Percentiles rank a stretch among this genome's conserved stretches.
Evolutionary conservation across 2,888 invertebrate species (phyloP).

Genomic region (Calameuta pallipes): DNA sequence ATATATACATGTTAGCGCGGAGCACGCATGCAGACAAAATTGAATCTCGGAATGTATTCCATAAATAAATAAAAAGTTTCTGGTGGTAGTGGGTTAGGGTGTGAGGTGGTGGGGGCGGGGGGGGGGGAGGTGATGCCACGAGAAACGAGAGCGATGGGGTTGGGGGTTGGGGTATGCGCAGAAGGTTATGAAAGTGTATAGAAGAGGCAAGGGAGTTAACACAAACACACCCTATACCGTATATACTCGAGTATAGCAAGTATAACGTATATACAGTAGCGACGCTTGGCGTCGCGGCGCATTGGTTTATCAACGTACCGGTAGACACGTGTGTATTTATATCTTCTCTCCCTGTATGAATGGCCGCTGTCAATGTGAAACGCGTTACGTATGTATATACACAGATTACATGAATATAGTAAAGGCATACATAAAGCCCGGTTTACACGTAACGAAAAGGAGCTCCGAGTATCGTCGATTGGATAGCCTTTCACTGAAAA

Average conservation of each 20-base stretch:
- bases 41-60: conserved; percentile 48
- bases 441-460: neutral
- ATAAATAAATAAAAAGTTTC: conserved; percentile 50
- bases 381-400: neutral
- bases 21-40: conserved; percentile 34
- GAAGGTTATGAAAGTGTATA: neutral
- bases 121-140: conserved; percentile 47
- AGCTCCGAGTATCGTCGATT: neutral
- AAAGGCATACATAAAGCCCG: neutral
- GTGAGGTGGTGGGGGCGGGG: conserved; percentile 61
- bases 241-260: neutral
- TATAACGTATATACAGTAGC: neutral
- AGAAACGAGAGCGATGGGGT: neutral
- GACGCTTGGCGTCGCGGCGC: neutral
- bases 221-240: neutral
- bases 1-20: neutral
- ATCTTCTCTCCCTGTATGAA: conserved; percentile 8
- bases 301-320: conserved; percentile 1
- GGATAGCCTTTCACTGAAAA: neutral
- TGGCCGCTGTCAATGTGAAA: conserved; percentile 3
- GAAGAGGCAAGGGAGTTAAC: neutral
- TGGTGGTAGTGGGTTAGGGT: conserved; percentile 41
- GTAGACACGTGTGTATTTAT: conserved; percentile 2
- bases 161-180: neutral
- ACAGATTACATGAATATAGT: neutral